Base-by-base conservation (phyloP, 1,140 invertebrate genomes). In the Heterodera schachtii region DNA sequence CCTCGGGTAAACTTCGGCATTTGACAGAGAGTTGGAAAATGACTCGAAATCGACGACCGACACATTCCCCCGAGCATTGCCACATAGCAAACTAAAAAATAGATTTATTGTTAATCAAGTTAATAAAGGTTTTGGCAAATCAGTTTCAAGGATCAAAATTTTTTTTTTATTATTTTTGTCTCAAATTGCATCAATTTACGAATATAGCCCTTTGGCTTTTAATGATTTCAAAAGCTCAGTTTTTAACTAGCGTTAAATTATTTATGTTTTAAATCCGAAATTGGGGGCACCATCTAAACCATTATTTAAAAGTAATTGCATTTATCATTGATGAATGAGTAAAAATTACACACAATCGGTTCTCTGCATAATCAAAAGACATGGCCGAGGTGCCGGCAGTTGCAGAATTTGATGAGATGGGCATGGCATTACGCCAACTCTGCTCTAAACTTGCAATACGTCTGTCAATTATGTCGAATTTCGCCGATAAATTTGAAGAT, bases 11-110 rank as follows among this genome's bases (percentile, higher is more conserved):
- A 41, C 46, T 78, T 64, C 31, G 47, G n/a, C 0, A 47, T 41
- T 78, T 19, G 75, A n/a, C 19, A 64, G 57, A 43, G n/a, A 69
- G n/a, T 69, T 78, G 1, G 60, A 46, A 64, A 43, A 69, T 46
- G 77, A 69, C 19, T 78, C 77, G 49, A 78, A 78, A 46, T 78
- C 77, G 19, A 78, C 31, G 66, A 78, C 49, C 13, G 77, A 11
- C 11, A 78, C 77, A 52, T 11, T 9, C 7, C 77, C 77, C 3
- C 77, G 52, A 21, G 77, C 49, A 78, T 69, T 78, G 52, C 77
- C 77, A 16, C 41, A 78, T 8, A 78, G 8, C 19, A 78, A 44
- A 8, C 77, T 78, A 49, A 78, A 78, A 71, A 13, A 44, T 41
- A 44, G 47, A 31, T 69, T 69, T 9, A 69, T n/a, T 7, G 67